phyloP scores from a whole-genome alignment of 2,888 invertebrate genomes.

The Pseudococcus viburni region DNA sequence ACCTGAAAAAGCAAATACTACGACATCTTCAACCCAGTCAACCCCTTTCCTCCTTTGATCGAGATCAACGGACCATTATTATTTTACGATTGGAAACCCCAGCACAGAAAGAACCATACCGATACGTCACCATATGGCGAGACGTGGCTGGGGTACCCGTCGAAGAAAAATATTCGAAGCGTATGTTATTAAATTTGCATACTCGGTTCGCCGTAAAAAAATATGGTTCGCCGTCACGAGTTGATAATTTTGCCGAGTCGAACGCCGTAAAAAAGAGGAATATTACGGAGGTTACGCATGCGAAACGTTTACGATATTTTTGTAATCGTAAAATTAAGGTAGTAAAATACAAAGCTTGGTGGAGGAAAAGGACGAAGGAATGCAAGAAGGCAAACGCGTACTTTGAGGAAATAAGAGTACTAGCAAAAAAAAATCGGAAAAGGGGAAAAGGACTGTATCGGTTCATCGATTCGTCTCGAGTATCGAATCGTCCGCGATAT shows the following conservation, averaged over 20 bases:
- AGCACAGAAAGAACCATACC: too few species aligned
- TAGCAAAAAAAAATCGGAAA: background rate
- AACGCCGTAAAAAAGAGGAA: slow-evolving; percentile 35
- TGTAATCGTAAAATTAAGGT: slow-evolving; percentile 39
- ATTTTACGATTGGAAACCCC: too few species aligned
- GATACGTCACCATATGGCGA: too few species aligned
- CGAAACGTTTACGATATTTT: slow-evolving; percentile 36
- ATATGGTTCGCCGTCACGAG: slow-evolving; percentile 11
- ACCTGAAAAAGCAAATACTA: too few species aligned
- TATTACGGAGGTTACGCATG: slow-evolving; percentile 37
- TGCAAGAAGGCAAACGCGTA: background rate
- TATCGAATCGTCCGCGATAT: background rate
- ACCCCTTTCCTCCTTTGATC: too few species aligned
- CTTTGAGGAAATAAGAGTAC: too few species aligned
- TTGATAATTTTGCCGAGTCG: slow-evolving; percentile 25
- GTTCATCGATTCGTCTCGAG: background rate
- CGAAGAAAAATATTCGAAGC: background rate
- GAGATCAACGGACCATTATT: too few species aligned
- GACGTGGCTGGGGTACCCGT: background rate
- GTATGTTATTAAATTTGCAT: slow-evolving; percentile 47
- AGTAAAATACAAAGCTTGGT: background rate
- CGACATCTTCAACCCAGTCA: too few species aligned
- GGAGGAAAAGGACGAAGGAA: too few species aligned
- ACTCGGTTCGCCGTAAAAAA: slow-evolving; percentile 36
- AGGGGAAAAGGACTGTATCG: background rate